These are phyloP conservation scores for Cyclina sinensis DNA, from an alignment of 1,140 invertebrate species.

Conservation along the genomic window DNA sequence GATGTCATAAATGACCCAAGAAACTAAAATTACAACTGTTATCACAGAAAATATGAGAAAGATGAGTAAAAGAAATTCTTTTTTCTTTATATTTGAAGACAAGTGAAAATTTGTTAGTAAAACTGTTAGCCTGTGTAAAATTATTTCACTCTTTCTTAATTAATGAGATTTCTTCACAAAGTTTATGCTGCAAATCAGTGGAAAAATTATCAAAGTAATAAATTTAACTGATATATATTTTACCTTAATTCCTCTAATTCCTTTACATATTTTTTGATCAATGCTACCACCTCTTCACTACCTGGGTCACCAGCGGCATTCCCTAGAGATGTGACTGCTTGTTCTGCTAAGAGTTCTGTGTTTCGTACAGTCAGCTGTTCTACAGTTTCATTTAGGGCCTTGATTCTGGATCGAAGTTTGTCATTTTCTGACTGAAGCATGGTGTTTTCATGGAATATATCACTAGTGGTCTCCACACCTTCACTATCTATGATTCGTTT, in stretches of 20 bases:
- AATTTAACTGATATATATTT: too few species aligned
- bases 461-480: slow-evolving; percentile 95
- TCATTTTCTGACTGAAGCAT: slow-evolving; percentile 96
- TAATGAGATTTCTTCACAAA: too few species aligned
- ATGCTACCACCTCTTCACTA: slow-evolving; percentile 88
- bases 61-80: too few species aligned
- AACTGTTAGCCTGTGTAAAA: too few species aligned
- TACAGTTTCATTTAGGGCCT: slow-evolving; percentile 97
- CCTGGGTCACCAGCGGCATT: slow-evolving; percentile 74
- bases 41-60: too few species aligned
- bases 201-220: too few species aligned
- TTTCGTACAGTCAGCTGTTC: slow-evolving; percentile 94
- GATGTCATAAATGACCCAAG: too few species aligned
- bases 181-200: too few species aligned
- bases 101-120: too few species aligned
- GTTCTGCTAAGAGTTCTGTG: slow-evolving; percentile 93
- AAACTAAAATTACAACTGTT: too few species aligned
- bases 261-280: slow-evolving; percentile 94
- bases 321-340: slow-evolving; percentile 87
- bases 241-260: slow-evolving; percentile 96
- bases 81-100: too few species aligned
- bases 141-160: too few species aligned
- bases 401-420: slow-evolving; percentile 94
- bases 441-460: slow-evolving; percentile 98
- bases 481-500: slow-evolving; percentile 95